phyloP scores from a whole-genome alignment of 2,113 vertebrate species.

The Perccottus glenii region DNA sequence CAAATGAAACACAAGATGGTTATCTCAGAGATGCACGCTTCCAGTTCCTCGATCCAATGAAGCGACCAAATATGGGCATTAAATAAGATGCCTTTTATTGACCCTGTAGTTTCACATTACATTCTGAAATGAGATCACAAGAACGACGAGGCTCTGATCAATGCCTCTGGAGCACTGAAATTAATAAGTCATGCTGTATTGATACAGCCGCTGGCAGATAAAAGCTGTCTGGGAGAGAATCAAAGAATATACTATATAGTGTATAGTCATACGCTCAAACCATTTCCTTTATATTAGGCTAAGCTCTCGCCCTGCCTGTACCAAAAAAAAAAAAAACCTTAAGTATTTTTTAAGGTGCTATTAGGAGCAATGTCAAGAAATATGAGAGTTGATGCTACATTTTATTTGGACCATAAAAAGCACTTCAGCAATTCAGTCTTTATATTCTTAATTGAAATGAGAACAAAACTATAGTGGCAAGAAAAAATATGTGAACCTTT shows the following conservation, averaged over 20 bases:
- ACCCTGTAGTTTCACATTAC: constrained; percentile 72
- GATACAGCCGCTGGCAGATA: constrained; percentile 55
- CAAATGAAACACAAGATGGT: constrained; percentile 54
- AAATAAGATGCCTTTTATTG: constrained; percentile 66
- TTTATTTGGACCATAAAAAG: not conserved
- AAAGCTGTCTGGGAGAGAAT: constrained; percentile 17
- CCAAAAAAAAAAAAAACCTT: not conserved
- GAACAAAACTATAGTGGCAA: no score
- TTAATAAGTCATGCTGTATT: constrained; percentile 67
- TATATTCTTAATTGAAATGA: no score
- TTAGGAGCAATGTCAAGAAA: not conserved
- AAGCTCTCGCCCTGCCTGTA: constrained; percentile 2
- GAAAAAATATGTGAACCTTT: no score
- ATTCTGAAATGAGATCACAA: constrained; percentile 69
- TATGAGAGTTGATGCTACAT: not conserved
- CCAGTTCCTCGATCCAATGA: constrained; percentile 44
- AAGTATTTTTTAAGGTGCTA: constrained; percentile 1
- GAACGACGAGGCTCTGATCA: constrained; percentile 54
- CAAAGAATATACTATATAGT: constrained; percentile 3
- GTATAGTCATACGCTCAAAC: constrained; percentile 7
- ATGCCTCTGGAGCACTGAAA: constrained; percentile 57
- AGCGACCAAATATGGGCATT: constrained; percentile 38
- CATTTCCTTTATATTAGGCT: constrained; percentile 8
- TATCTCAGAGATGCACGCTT: constrained; percentile 31
- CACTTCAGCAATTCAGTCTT: not conserved